These are phyloP conservation scores for Zapus hudsonius DNA, from an alignment of 2,113 vertebrate genomes.

Conservation along the genomic window DNA sequence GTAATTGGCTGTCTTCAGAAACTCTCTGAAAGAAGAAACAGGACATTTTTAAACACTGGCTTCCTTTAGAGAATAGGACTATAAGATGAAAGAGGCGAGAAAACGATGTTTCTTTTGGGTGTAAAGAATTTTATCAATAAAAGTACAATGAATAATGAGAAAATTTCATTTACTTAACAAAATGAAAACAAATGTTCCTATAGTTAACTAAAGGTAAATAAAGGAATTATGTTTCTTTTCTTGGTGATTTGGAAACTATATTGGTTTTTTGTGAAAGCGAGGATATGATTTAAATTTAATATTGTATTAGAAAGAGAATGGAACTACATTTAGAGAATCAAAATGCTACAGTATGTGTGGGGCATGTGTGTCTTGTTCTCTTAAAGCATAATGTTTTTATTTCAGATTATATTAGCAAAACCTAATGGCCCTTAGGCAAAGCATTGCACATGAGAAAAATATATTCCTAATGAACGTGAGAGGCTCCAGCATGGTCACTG, in stretches of 20 bases:
- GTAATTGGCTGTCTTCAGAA: background rate
- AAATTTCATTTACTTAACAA: background rate
- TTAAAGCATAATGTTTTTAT: constrained; percentile 7
- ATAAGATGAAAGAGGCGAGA: constrained; percentile 1
- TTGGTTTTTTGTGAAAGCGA: background rate
- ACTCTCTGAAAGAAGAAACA: constrained; percentile 1
- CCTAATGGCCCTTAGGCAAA: background rate
- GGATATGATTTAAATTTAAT: constrained; percentile 7
- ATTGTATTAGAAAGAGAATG: constrained; percentile 28
- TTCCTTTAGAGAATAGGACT: constrained; percentile 30
- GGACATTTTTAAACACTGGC: constrained; percentile 3
- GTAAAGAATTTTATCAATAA: constrained; percentile 19
- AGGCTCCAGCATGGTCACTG: background rate
- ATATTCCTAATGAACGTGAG: background rate
- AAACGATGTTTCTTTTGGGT: background rate
- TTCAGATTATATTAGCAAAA: background rate
- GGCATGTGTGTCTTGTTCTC: background rate
- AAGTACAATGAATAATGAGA: constrained; percentile 41
- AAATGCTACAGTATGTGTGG: constrained; percentile 28
- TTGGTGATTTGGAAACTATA: constrained; percentile 14
- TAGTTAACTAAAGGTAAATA: background rate
- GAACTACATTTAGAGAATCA: background rate
- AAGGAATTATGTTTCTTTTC: background rate
- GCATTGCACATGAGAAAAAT: background rate
- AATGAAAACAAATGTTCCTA: constrained; percentile 1